Evolutionary conservation across 2,113 vertebrate species (phyloP).

Genomic region (Myotis davidii): DNA sequence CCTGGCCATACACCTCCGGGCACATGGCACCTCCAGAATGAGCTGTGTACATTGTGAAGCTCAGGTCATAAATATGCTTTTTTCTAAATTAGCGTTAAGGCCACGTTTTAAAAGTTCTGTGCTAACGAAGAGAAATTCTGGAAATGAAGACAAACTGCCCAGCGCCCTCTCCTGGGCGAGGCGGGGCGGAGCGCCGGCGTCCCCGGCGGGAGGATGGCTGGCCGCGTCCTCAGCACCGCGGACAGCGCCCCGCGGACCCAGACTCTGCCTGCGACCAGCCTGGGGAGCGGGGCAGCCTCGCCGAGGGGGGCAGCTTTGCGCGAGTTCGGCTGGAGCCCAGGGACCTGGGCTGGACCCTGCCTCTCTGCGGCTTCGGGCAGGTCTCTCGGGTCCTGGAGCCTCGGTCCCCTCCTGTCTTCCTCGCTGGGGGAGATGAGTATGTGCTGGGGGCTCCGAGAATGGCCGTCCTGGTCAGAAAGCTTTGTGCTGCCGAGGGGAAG

Average conservation of each 20-base stretch:
- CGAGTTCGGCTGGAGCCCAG: background rate
- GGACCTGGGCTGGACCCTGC: background rate
- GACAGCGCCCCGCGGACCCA: background rate
- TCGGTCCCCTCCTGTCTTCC: background rate
- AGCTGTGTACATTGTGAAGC: background rate
- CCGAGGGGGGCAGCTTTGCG: background rate
- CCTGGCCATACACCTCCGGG: background rate
- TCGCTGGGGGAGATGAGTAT: background rate
- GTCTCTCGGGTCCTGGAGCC: too few relatives aligned
- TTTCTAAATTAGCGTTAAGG: background rate
- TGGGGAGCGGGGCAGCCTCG: too few relatives aligned
- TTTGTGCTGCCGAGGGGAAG: background rate
- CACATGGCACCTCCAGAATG: too few relatives aligned
- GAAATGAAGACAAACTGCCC: background rate
- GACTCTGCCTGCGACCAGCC: too few relatives aligned
- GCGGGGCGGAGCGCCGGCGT: background rate
- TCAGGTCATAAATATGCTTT: background rate
- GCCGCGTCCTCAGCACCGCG: background rate
- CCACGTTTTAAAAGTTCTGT: background rate
- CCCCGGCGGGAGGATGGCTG: fast-evolving
- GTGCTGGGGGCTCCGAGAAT: too few relatives aligned
- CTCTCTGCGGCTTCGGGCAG: background rate
- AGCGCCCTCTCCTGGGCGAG: conserved; percentile 28
- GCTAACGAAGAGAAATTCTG: background rate
- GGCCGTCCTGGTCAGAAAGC: background rate